phyloP scores from a whole-genome alignment of 1,140 invertebrate species.

The Portunus trituberculatus region DNA sequence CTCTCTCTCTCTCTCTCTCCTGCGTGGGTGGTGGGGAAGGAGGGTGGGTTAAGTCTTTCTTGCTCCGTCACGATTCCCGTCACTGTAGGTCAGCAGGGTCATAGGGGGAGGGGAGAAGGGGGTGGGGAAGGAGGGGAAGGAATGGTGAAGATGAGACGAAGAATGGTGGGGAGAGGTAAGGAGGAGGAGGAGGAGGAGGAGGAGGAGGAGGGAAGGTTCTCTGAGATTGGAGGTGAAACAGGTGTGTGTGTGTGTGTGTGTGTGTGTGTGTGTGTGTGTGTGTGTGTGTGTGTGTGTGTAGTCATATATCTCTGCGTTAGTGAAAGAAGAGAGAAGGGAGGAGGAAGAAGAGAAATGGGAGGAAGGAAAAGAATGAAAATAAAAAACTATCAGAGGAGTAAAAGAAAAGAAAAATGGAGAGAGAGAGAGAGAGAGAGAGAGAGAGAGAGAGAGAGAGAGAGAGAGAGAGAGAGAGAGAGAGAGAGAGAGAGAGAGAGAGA shows the following conservation, averaged over 20 bases:
- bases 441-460: neutral
- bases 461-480: neutral
- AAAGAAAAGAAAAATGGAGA: neutral
- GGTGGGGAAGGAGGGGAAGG: neutral
- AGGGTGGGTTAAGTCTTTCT: no score
- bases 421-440: neutral
- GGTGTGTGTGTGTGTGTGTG: slow-evolving; percentile 18
- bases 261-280: slow-evolving; percentile 1
- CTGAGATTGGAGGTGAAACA: slow-evolving; percentile 12
- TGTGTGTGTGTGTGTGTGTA: neutral
- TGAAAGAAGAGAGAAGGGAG: neutral
- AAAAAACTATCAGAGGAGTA: neutral
- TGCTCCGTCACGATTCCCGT: neutral
- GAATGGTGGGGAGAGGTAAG: neutral
- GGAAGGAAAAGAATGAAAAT: neutral
- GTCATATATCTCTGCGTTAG: slow-evolving; percentile 2
- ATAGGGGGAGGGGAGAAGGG: neutral
- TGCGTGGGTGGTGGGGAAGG: neutral
- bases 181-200: slow-evolving; percentile 4
- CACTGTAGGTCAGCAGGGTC: neutral
- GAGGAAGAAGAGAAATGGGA: neutral
- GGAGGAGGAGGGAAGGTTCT: slow-evolving; percentile 23
- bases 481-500: neutral
- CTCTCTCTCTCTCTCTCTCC: no score
- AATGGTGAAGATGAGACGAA: neutral